Evolutionary conservation across 2,113 vertebrate species (phyloP).

Genomic region (Garra rufa): DNA sequence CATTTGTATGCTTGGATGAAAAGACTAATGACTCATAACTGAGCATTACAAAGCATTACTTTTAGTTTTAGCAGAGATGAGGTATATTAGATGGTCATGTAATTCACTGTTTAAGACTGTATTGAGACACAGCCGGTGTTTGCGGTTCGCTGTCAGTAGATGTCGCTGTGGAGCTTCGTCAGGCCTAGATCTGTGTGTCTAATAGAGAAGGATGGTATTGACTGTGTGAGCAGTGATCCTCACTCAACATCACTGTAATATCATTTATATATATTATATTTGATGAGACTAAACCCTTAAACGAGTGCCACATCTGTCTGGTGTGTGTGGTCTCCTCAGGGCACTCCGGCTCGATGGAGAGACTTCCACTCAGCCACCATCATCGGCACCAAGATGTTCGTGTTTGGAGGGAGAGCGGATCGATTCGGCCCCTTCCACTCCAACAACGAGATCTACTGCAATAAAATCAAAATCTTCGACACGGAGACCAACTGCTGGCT

Average conservation of each 20-base stretch:
- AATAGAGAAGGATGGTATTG: background rate
- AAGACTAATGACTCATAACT: background rate
- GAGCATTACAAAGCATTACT: background rate
- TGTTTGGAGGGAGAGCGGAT: conserved; percentile 95
- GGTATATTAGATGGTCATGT: background rate
- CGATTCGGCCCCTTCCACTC: conserved; percentile 97
- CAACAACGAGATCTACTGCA: conserved; percentile 99
- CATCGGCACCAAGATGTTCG: conserved; percentile 93
- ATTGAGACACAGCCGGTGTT: background rate
- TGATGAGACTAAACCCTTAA: too few relatives aligned
- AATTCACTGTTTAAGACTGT: background rate
- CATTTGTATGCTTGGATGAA: background rate
- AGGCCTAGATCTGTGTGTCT: background rate
- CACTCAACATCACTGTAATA: background rate
- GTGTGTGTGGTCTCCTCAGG: conserved; percentile 70
- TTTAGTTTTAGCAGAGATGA: background rate
- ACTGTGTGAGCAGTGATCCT: background rate
- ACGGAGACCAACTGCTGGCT: conserved; percentile 93
- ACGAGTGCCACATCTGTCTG: too few relatives aligned
- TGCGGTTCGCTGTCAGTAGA: conserved; percentile 52
- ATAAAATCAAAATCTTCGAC: conserved; percentile 95
- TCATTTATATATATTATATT: too few relatives aligned
- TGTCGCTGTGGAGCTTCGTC: background rate
- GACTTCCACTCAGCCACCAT: conserved; percentile 98
- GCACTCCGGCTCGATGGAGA: conserved; percentile 92